phyloP scores from a whole-genome alignment of 2,113 vertebrate species.

The Chaenocephalus aceratus region DNA sequence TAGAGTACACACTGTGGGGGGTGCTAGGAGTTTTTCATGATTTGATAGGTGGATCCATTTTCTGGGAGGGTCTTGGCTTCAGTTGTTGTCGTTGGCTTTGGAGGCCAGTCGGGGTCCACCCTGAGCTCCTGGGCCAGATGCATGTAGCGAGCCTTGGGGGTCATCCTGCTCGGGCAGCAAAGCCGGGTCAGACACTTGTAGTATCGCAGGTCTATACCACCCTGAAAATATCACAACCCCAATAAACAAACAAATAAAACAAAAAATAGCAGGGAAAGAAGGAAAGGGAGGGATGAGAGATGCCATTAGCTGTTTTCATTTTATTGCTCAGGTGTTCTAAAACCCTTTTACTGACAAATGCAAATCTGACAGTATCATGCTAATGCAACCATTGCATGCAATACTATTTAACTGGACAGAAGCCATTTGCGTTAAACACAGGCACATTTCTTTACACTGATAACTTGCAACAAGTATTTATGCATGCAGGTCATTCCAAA shows the following conservation, averaged over 20 bases:
- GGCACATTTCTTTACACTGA: constrained; percentile 7
- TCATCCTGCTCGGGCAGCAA: constrained; percentile 82
- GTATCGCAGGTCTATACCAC: constrained; percentile 79
- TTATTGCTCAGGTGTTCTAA: constrained; percentile 2
- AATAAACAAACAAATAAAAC: constrained; percentile 33
- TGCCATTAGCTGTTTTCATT: background rate
- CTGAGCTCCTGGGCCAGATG: constrained; percentile 95
- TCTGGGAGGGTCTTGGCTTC: constrained; percentile 90
- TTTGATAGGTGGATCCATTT: constrained; percentile 88
- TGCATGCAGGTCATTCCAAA: constrained; percentile 51
- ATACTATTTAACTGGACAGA: constrained; percentile 16
- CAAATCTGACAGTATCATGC: constrained; percentile 16
- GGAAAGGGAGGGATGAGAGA: background rate
- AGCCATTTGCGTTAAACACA: background rate
- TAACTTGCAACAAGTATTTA: constrained; percentile 1
- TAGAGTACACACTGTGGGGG: background rate
- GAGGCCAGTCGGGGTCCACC: constrained; percentile 97
- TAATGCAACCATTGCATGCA: constrained; percentile 32
- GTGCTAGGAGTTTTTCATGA: constrained; percentile 88
- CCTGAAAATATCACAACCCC: constrained; percentile 79
- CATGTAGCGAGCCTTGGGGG: constrained; percentile 95
- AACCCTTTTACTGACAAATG: background rate
- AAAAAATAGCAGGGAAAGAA: background rate
- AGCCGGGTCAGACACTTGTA: constrained; percentile 83
- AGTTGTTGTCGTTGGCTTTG: constrained; percentile 95